Evolutionary conservation across 2,113 vertebrate genomes (phyloP).

Genomic region (Elephas maximus): DNA sequence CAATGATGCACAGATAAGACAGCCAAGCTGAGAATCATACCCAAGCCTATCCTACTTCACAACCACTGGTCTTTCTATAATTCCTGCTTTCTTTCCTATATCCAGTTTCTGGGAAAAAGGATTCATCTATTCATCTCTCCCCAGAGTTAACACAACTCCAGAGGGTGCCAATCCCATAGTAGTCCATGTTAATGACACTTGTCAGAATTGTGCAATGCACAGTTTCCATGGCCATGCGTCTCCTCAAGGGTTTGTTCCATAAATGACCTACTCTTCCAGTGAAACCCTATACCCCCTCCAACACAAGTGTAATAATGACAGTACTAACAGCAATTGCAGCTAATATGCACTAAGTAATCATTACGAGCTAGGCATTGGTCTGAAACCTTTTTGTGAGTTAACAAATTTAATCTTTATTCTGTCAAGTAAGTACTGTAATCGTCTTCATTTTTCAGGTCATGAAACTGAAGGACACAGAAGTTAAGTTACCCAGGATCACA

Average conservation of each 20-base stretch:
- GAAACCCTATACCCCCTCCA: not conserved
- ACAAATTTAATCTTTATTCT: not conserved
- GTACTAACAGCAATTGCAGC: not conserved
- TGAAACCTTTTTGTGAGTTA: not conserved
- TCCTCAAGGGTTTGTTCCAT: not conserved
- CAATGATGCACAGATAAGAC: not conserved
- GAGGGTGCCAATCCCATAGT: not conserved
- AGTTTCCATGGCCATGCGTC: not conserved
- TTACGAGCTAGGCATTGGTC: not conserved
- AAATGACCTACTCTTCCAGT: not conserved
- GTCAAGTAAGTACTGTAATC: not conserved
- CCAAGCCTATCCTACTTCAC: not conserved
- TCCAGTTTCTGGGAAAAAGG: not conserved
- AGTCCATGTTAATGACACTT: not conserved
- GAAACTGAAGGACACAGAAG: not conserved
- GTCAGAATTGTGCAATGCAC: not conserved
- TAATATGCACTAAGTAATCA: not conserved
- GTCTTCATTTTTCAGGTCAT: not conserved
- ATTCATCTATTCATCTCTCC: not conserved
- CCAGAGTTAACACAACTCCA: not conserved
- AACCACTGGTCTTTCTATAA: not conserved
- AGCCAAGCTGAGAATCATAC: not conserved
- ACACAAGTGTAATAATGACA: not conserved
- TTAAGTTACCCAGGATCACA: not conserved
- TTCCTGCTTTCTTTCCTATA: not conserved